phyloP scores from a whole-genome alignment of 2,113 vertebrate genomes.

The Ellobius talpinus region DNA sequence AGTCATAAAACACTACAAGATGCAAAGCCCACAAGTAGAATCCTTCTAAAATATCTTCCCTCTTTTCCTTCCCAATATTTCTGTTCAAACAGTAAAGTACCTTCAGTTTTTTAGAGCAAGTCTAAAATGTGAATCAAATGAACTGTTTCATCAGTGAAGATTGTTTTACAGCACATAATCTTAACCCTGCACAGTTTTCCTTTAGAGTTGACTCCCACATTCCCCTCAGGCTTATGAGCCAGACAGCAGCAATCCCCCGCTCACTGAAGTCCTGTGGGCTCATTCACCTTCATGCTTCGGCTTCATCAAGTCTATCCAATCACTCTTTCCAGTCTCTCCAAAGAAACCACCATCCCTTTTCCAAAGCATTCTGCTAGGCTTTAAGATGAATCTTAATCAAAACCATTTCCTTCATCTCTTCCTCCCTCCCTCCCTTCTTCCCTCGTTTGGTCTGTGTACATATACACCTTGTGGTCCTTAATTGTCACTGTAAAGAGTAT shows the following conservation, averaged over 20 bases:
- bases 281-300: fast-evolving
- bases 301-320: not conserved
- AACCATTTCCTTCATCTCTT: not conserved
- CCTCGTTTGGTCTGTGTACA: not conserved
- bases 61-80: not conserved
- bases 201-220: not conserved
- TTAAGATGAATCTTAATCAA: not conserved
- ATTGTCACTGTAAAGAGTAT: not conserved
- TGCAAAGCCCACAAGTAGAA: not conserved
- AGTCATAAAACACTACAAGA: slow-evolving; percentile 30
- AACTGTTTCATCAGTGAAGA: not conserved
- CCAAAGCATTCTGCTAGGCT: not conserved
- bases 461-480: not conserved
- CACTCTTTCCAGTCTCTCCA: not conserved
- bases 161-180: not conserved
- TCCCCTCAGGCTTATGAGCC: fast-evolving
- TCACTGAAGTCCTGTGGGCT: not conserved
- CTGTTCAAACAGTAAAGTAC: not conserved
- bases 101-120: not conserved
- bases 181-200: not conserved
- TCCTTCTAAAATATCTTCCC: not conserved
- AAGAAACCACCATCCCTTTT: not conserved
- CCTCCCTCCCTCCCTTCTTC: too few species aligned
- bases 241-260: not conserved
- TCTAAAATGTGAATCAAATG: not conserved